phyloP scores from a whole-genome alignment of 2,888 invertebrate genomes.

The Thumatha senex region DNA sequence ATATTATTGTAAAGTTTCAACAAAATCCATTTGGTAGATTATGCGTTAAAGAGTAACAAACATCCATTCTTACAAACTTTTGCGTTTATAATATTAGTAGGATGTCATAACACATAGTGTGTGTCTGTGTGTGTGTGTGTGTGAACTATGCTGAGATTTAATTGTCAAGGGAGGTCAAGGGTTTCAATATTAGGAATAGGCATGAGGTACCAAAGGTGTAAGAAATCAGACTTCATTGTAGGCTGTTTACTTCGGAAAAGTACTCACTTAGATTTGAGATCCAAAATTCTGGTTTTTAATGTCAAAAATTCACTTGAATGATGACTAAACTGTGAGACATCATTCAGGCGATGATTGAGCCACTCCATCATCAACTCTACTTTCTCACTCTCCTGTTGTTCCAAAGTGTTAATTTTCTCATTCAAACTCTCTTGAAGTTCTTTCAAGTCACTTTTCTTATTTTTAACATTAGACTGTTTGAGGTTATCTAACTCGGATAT shows the following conservation, averaged over 20 bases:
- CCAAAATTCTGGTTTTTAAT: conserved; percentile 66
- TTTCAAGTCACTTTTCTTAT: conserved; percentile 49
- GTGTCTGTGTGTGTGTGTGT: no score
- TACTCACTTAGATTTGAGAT: conserved; percentile 76
- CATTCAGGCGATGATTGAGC: conserved; percentile 63
- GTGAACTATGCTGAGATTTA: no score
- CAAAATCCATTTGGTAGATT: no score
- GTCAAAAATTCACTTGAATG: conserved; percentile 63
- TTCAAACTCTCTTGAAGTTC: conserved; percentile 63
- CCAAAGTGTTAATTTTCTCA: conserved; percentile 59
- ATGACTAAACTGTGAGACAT: conserved; percentile 58
- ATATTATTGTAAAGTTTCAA: no score
- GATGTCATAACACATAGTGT: no score
- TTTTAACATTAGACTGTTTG: conserved; percentile 36
- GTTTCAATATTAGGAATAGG: no score
- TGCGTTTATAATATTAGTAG: no score
- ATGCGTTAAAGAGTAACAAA: no score
- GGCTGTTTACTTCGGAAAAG: background rate
- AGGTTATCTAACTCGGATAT: conserved; percentile 57
- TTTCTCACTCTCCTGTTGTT: conserved; percentile 70
- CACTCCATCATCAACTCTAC: conserved; percentile 75
- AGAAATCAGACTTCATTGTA: no score
- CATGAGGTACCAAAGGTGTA: no score
- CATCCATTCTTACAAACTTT: no score
- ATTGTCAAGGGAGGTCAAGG: no score